Conservation (phyloP, 2,888 invertebrate species). For the Philopedon plagiatum region DNA sequence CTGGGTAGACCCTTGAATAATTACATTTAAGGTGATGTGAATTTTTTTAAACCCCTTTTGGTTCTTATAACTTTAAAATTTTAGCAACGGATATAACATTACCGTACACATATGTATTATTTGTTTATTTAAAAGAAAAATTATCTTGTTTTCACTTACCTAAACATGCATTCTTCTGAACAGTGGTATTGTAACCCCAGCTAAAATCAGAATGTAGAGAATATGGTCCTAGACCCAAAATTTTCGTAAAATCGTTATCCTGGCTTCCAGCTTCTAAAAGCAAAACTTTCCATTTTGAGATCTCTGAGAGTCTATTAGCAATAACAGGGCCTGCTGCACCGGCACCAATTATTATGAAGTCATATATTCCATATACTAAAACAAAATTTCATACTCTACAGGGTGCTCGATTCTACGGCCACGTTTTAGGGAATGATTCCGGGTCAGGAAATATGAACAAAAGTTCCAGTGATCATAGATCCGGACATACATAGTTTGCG, state of each 20-base stretch:
- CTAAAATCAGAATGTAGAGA: conserved; percentile 38
- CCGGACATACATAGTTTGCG: no score
- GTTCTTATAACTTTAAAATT: no score
- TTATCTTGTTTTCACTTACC: no score
- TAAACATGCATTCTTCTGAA: conserved; percentile 51
- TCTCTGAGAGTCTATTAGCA: conserved; percentile 53
- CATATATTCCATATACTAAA: conserved; percentile 49
- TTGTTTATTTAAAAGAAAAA: no score
- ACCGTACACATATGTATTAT: no score
- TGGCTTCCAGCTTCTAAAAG: conserved; percentile 54
- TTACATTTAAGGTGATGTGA: no score
- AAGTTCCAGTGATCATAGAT: no score
- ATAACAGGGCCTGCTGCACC: conserved; percentile 54
- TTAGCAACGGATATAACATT: no score
- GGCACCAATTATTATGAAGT: conserved; percentile 54
- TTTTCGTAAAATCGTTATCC: conserved; percentile 51
- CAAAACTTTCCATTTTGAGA: conserved; percentile 49
- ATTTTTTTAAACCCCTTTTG: no score
- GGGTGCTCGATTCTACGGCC: background rate
- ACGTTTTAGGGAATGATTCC: no score
- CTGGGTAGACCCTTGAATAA: no score
- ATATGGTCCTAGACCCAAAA: conserved; percentile 44
- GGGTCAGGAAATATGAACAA: no score
- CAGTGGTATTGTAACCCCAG: conserved; percentile 51
- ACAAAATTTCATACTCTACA: background rate